Conservation (phyloP, 2,888 invertebrate genomes). For the Acrobasis consociella region DNA sequence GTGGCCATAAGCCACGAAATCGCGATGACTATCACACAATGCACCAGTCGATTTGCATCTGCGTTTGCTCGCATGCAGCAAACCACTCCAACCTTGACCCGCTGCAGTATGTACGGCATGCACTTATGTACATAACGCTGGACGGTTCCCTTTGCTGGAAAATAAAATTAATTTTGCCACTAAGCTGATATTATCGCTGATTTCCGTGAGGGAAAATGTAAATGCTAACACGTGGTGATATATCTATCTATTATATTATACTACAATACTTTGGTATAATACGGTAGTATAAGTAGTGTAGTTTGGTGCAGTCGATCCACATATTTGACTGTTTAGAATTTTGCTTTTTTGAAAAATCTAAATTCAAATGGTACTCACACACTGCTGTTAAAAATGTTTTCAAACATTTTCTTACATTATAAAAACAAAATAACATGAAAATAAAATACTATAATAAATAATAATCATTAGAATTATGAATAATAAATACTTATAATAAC, state of each 20-base stretch:
- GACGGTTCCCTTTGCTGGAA: neutral
- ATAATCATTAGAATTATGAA: too few relatives aligned
- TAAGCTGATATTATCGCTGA: neutral
- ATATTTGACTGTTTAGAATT: too few relatives aligned
- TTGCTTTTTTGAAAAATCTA: too few relatives aligned
- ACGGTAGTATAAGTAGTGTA: too few relatives aligned
- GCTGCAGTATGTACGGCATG: constrained; percentile 29
- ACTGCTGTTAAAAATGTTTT: too few relatives aligned
- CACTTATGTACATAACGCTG: neutral
- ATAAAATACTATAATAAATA: too few relatives aligned
- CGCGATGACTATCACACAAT: neutral
- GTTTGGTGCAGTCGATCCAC: too few relatives aligned
- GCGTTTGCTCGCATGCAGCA: constrained; percentile 38
- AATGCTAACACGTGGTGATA: neutral
- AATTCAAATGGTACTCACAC: too few relatives aligned
- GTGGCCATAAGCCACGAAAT: neutral
- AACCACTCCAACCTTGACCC: constrained; percentile 41
- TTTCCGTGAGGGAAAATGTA: neutral
- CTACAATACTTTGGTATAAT: too few relatives aligned
- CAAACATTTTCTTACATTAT: too few relatives aligned
- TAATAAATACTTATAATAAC: too few relatives aligned
- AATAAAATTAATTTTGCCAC: neutral
- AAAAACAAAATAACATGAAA: too few relatives aligned
- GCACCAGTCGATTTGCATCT: constrained; percentile 31
- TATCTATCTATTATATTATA: neutral